A percentile compares a stretch with the other conserved stretches of the same genome.
These are phyloP conservation scores for Tarsius wallacei DNA, from an alignment of 2,797 vertebrate genomes.

Conservation along the genomic window DNA sequence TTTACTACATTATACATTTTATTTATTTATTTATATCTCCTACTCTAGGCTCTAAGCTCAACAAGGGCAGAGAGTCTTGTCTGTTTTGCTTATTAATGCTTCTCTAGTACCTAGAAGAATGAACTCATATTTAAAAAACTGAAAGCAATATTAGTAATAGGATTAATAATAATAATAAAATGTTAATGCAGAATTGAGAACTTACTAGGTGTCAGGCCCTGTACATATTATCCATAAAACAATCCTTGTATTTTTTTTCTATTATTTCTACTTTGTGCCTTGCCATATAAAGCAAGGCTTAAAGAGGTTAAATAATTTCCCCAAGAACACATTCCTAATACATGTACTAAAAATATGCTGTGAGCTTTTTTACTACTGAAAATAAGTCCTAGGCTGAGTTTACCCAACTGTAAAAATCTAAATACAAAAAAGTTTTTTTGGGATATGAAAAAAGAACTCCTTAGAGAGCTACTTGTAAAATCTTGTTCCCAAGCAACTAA, in stretches of 20 bases:
- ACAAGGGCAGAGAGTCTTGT: background rate
- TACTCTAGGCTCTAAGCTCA: background rate
- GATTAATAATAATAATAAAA: constrained; percentile 39
- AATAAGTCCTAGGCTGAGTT: background rate
- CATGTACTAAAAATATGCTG: constrained; percentile 49
- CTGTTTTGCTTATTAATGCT: background rate
- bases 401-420: background rate
- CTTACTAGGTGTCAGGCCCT: background rate
- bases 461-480: background rate
- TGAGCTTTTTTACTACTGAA: constrained; percentile 11
- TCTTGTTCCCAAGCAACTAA: background rate
- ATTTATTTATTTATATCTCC: constrained; percentile 20
- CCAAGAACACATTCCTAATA: background rate
- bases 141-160: background rate
- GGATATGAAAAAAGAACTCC: background rate
- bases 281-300: constrained; percentile 39
- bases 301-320: constrained; percentile 42
- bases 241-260: background rate
- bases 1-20: background rate
- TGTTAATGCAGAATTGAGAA: background rate
- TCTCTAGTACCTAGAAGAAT: background rate
- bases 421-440: background rate
- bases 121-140: constrained; percentile 35
- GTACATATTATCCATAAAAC: background rate
- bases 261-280: constrained; percentile 10